These are phyloP conservation scores for Campylorhamphus procurvoides DNA, from an alignment of 2,113 vertebrate species.

Conservation along the genomic window DNA sequence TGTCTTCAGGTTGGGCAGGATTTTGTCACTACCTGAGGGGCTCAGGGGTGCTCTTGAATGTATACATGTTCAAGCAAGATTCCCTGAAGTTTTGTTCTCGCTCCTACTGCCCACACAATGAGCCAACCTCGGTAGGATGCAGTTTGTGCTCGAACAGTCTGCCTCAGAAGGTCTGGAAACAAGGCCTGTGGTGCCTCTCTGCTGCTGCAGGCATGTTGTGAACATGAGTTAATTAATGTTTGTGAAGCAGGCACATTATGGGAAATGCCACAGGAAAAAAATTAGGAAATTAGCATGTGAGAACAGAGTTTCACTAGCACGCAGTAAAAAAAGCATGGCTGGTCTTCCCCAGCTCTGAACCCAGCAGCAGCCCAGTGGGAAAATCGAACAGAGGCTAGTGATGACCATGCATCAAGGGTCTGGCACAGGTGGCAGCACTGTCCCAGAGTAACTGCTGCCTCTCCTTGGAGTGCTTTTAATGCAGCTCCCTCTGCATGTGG, in stretches of 20 bases:
- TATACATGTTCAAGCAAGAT: accelerated
- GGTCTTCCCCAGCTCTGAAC: neutral
- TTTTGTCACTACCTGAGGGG: neutral
- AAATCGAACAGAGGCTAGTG: neutral
- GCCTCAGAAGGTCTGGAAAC: neutral
- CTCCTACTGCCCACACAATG: accelerated
- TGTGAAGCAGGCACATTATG: neutral
- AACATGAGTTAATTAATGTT: neutral
- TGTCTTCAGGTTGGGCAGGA: neutral
- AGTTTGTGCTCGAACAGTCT: accelerated
- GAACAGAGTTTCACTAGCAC: neutral
- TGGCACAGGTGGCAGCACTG: accelerated
- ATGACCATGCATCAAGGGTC: accelerated
- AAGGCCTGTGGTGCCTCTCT: accelerated
- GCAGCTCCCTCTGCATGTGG: accelerated
- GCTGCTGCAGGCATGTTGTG: neutral
- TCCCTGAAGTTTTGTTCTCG: accelerated
- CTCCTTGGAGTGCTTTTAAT: neutral
- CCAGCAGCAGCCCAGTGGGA: accelerated
- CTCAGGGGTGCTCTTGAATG: neutral
- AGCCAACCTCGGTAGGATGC: accelerated
- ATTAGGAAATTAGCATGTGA: neutral
- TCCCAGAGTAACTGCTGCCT: accelerated
- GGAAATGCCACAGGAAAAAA: neutral
- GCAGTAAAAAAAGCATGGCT: neutral